Percentiles rank a stretch among this genome's conserved stretches.
phyloP scores from a whole-genome alignment of 2,113 vertebrate genomes.

The Micronycteris hirsuta region DNA sequence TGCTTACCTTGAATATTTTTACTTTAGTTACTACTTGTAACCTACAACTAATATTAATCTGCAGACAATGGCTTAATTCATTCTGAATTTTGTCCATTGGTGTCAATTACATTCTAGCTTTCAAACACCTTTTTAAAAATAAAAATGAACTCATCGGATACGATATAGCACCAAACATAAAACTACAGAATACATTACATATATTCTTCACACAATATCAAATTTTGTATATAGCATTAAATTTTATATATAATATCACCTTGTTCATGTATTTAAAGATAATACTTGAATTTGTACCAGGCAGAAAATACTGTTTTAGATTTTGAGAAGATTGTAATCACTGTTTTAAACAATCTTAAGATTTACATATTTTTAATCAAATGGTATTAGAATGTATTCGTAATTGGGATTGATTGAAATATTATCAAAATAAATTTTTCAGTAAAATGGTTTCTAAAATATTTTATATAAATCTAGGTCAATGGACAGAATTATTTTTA shows the following conservation, averaged over 20 bases:
- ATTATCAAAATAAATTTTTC: too few species aligned
- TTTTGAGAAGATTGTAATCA: not conserved
- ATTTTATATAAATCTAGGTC: not conserved
- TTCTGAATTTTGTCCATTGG: not conserved
- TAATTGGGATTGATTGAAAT: too few species aligned
- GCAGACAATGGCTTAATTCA: not conserved
- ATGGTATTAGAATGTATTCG: too few species aligned
- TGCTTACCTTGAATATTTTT: not conserved
- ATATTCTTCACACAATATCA: fast-evolving
- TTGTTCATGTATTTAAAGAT: not conserved
- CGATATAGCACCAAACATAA: not conserved
- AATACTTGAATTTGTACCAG: not conserved
- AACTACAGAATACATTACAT: not conserved
- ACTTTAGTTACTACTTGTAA: not conserved
- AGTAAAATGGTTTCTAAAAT: not conserved
- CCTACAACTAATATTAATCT: not conserved
- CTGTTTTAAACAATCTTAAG: not conserved
- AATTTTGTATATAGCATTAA: not conserved
- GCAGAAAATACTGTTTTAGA: not conserved
- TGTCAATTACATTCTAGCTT: not conserved
- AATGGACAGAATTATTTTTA: not conserved
- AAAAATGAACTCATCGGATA: not conserved
- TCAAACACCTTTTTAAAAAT: not conserved
- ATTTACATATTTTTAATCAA: not conserved
- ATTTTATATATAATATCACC: not conserved